Evolutionary conservation across 2,113 vertebrate species (phyloP), one percentile per base, ranked within the genome.

Genomic region (Aix galericulata): DNA sequence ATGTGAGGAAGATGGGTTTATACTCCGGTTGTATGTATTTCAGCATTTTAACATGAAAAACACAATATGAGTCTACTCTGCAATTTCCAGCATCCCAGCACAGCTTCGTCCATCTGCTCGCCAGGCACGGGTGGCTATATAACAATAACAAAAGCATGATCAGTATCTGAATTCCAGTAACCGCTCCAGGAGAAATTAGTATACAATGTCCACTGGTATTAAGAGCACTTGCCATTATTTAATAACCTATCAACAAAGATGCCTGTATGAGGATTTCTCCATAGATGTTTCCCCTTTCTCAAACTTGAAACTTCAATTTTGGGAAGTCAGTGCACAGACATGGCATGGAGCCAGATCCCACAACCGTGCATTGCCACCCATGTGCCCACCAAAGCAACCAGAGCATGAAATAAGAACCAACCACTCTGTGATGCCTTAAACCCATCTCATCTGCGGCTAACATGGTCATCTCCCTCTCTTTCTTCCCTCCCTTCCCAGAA

Each of bases 41-140:
- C 38, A 7, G 44, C 17, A 12, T 22, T 22, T 16, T n/a, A 25
- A 29, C 26, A 15, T 4, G 62, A 38, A 48, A 73, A 73, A 13
- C 32, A 8, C 29, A 1, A 1, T 0, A 36, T 23, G 15, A 5
- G 16, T 16, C 29, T 16, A 2, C 7, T 16, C 2, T 9, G 27
- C 11, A 4, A 36, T 3, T 29, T 78, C 36, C 40, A 40, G 27
- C 52, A n/a, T 32, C 25, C 52, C 18, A 22, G 11, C 8, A 27
- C 0, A 0, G 20, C 8, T 29, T 66, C 58, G 32, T 10, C 26
- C 0, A 0, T 4, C 12, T 15, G 3, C 53, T 79, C 9, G 1
- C 6, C 82, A 64, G 32, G 32, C 26, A 20, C 3, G 1, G 4
- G 48, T 10, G 17, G 25, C 67, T 69, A 7, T 5, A 1, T 7